Evolutionary conservation across 1,140 invertebrate genomes (phyloP).

Genomic region (Drosophila kikkawai): DNA sequence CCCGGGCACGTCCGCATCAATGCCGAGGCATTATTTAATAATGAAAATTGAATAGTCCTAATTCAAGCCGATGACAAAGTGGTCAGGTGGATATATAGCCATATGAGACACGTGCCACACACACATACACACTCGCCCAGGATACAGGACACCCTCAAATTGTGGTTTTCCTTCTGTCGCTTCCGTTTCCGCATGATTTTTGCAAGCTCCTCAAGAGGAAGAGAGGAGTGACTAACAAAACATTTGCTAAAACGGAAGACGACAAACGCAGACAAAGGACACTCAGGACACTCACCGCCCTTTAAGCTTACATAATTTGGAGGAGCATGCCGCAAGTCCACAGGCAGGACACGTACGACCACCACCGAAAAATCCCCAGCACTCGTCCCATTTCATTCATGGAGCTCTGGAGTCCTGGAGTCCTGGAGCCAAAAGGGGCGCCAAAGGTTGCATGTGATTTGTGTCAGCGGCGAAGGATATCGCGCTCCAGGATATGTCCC

Average conservation of each 20-base stretch:
- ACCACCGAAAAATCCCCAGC: conserved; percentile 52
- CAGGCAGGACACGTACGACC: conserved; percentile 65
- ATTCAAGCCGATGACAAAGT: conserved; percentile 67
- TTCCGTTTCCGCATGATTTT: conserved; percentile 83
- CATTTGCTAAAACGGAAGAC: conserved; percentile 80
- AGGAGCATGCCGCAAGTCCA: conserved; percentile 42
- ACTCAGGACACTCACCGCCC: conserved; percentile 53
- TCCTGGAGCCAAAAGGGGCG: conserved; percentile 2
- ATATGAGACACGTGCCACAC: conserved; percentile 60
- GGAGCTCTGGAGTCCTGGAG: not conserved
- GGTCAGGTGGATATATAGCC: conserved; percentile 30
- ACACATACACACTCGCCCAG: conserved; percentile 23
- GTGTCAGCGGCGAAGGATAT: conserved; percentile 57
- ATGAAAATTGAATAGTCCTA: conserved; percentile 83
- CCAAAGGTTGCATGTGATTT: conserved; percentile 80
- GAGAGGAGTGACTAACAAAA: conserved; percentile 70
- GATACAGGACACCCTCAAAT: conserved; percentile 56
- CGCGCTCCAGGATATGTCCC: conserved; percentile 57
- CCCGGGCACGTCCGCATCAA: conserved; percentile 58
- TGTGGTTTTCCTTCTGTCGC: conserved; percentile 82
- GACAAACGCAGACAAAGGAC: conserved; percentile 66
- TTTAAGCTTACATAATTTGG: conserved; percentile 79
- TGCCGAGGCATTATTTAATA: conserved; percentile 74
- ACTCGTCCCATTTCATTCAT: conserved; percentile 28
- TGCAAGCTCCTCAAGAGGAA: conserved; percentile 61